Base-by-base conservation (phyloP, 2,797 vertebrate genomes). In the Bucorvus abyssinicus region DNA sequence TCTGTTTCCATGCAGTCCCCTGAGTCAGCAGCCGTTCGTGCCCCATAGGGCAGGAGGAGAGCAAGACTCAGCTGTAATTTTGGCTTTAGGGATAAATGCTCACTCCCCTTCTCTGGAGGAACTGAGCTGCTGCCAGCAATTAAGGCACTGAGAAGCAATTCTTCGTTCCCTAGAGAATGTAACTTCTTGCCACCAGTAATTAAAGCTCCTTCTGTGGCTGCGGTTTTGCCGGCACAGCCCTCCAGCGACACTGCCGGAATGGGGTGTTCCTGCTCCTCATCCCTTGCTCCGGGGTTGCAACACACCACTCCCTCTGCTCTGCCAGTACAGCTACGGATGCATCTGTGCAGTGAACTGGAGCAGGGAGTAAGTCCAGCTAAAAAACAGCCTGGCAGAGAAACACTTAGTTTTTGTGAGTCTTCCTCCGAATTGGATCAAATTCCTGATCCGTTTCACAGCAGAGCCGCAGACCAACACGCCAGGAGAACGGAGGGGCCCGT, bases 371-470 rank as follows among this genome's bases (percentile, higher is more conserved):
- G 36, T 80, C 86, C 93, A 89, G 78, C 60, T 88, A 87, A 92
- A 84, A 95, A 97, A 96, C 74, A 97, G 78, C 92, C 94, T 95
- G 93, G 90, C 92, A 87, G 81, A 45, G 90, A 89, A 95, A 90
- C 81, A 42, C 77, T 95, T 84, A 0, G 4, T 64, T 95, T 91
- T 92, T 73, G 32, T 92, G 86, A 63, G 60, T 95, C 84, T 89
- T 95, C 81, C 90, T 94, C 88, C 88, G 92, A 95, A 95, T 47
- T 87, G 96, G 95, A 94, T 95, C 86, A 79, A 90, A 94, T 96
- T 97, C 92, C 93, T 89, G 92, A 93, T 96, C 92, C 68, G 2
- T 95, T 95, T 95, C 93, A 30, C 92, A 95, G 96, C 84, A 22
- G 52, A 96, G 93, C 94, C 90, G n/a, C 94, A 95, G 94, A 92